Evolutionary conservation across 2,113 vertebrate genomes (phyloP).

Genomic region (Chascanopsetta lugubris): DNA sequence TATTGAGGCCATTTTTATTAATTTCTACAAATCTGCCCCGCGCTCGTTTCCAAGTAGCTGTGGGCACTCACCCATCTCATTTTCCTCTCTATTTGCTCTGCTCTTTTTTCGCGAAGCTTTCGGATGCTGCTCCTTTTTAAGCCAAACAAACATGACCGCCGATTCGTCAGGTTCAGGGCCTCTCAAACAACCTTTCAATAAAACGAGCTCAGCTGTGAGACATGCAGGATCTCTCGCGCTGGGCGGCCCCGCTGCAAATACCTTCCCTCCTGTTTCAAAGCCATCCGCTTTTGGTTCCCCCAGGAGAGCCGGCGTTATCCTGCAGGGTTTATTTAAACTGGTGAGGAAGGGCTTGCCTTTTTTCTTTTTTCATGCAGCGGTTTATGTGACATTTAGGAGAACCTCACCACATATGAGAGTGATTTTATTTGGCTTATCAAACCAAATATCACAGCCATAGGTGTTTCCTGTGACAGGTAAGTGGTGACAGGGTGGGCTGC

Average conservation of each 20-base stretch:
- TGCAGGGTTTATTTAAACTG: conserved; percentile 81
- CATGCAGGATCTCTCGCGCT: conserved; percentile 78
- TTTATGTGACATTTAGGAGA: conserved; percentile 73
- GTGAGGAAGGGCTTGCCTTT: conserved; percentile 77
- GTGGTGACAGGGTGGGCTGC: conserved; percentile 7
- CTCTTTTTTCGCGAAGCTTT: conserved; percentile 57
- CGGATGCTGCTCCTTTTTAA: conserved; percentile 66
- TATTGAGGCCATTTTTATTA: conserved; percentile 59
- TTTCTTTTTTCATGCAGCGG: conserved; percentile 72
- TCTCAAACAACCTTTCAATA: conserved; percentile 81
- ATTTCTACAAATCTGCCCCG: conserved; percentile 53
- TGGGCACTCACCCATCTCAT: conserved; percentile 55
- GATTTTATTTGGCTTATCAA: conserved; percentile 49
- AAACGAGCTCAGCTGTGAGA: conserved; percentile 81
- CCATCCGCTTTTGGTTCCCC: conserved; percentile 77
- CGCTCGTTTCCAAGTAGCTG: conserved; percentile 28
- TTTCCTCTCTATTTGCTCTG: conserved; percentile 48
- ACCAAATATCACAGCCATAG: conserved; percentile 18
- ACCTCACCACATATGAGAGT: conserved; percentile 51
- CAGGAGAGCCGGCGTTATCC: conserved; percentile 79
- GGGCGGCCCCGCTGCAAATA: conserved; percentile 73
- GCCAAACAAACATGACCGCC: conserved; percentile 77
- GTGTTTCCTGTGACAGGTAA: conserved; percentile 33
- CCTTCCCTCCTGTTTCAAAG: conserved; percentile 81
- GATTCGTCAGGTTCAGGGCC: conserved; percentile 75